A percentile compares a stretch with the other conserved stretches of the same genome.
Evolutionary conservation across 2,113 vertebrate species (phyloP).

Genomic region (Austrofundulus limnaeus): DNA sequence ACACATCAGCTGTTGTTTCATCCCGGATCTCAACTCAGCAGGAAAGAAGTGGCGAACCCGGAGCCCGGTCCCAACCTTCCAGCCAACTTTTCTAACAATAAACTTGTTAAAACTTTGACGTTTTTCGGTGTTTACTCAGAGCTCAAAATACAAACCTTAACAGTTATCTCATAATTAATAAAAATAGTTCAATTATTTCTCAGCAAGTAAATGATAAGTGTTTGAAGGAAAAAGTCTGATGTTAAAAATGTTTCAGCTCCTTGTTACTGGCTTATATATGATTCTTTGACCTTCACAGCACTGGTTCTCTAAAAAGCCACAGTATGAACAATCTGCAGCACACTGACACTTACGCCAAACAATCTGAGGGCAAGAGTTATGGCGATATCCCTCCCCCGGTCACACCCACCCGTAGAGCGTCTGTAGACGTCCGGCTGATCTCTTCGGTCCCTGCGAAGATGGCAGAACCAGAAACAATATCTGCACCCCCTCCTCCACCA

Average conservation of each 20-base stretch:
- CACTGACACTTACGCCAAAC: constrained; percentile 54
- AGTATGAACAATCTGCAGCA: constrained; percentile 88
- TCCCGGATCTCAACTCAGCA: too few relatives aligned
- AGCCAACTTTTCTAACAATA: too few relatives aligned
- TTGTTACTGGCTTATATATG: background rate
- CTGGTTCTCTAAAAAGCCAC: constrained; percentile 81
- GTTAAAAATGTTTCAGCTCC: background rate
- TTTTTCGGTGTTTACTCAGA: too few relatives aligned
- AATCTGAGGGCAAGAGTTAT: constrained; percentile 62
- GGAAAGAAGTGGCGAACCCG: too few relatives aligned
- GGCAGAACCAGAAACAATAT: constrained; percentile 56
- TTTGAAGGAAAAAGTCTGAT: background rate
- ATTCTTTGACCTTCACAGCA: constrained; percentile 70
- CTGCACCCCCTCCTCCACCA: constrained; percentile 51
- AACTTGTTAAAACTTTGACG: too few relatives aligned
- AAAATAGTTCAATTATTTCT: too few relatives aligned
- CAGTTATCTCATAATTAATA: too few relatives aligned
- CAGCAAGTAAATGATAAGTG: too few relatives aligned
- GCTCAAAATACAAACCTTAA: too few relatives aligned
- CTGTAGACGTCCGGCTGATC: constrained; percentile 61
- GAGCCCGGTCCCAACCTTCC: too few relatives aligned
- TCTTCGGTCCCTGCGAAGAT: constrained; percentile 71
- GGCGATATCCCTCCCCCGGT: constrained; percentile 67
- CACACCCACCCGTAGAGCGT: constrained; percentile 60
- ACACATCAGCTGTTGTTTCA: too few relatives aligned